Evolutionary conservation across 2,113 vertebrate species (phyloP), one percentile per base, ranked within the genome.

Genomic region (Apeltes quadracus): DNA sequence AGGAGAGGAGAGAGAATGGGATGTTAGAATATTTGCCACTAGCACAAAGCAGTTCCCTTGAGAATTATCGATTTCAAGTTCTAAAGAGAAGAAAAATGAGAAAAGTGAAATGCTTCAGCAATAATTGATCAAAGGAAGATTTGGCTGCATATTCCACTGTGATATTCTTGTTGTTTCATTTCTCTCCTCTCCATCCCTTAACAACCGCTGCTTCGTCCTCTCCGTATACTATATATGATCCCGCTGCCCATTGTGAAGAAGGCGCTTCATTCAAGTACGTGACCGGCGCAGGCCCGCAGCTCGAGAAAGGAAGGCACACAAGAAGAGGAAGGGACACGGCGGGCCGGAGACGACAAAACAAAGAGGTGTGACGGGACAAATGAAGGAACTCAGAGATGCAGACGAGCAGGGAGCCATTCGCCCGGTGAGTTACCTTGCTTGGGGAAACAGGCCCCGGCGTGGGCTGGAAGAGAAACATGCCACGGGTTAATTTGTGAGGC

Each of bases 391-490:
- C 59, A 41, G 25, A 75, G 65, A 81, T 56, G 36, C 29, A 81
- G 61, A 75, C 2, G 50, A 53, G 61, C 57, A 63, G 72, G 85
- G 66, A 80, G 80, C 77, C 86, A 55, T 87, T 90, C 38, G 56
- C 81, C 67, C 59, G 29, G 76, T 75, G 65, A 84, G 91, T 94
- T 93, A 93, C 93, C 92, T 93, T 93, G 94, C 73, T 93, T 93
- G 66, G 91, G 92, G 84, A 82, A 94, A 91, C 92, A 94, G 90
- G 90, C 91, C 92, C 90, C 82, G 75, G 84, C 79, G 89, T 92
- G 89, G 83, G 92, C 93, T 93, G 86, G 78, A 93, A 93, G 87
- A 90, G 81, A 93, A 93, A 94, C 88, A 93, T 90, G 83, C 68
- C 84, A 84, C 90, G 82, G 78, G 83, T 94, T 93, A 94, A 91